Conservation (phyloP, 2,888 invertebrate species). For the Cylindroiulus punctatus region DNA sequence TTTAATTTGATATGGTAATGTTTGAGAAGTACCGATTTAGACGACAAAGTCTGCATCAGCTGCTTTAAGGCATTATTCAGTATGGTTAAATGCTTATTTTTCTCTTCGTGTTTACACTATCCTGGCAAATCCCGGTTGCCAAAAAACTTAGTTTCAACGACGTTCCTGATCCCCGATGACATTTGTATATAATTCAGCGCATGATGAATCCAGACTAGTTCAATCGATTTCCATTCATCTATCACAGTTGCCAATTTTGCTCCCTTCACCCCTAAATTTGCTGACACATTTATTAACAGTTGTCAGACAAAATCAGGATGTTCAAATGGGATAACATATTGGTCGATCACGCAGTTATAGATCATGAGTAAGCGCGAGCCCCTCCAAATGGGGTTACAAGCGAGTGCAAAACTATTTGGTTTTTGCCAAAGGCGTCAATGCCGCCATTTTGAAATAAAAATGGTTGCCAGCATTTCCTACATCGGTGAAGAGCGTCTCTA, state of each 20-base stretch:
- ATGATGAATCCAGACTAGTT: slow-evolving; percentile 14
- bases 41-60: too few relatives aligned
- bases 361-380: neutral
- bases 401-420: neutral
- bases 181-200: neutral
- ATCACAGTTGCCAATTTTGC: neutral
- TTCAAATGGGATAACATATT: neutral
- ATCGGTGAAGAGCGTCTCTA: neutral
- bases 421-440: slow-evolving; percentile 17
- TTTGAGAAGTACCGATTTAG: too few relatives aligned
- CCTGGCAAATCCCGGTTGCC: neutral
- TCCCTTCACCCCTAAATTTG: neutral
- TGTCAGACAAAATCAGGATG: slow-evolving; percentile 32
- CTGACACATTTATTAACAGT: slow-evolving; percentile 32
- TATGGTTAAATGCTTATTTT: too few relatives aligned
- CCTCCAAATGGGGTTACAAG: neutral
- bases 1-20: too few relatives aligned
- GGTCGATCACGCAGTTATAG: neutral
- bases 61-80: too few relatives aligned
- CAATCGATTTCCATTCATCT: neutral
- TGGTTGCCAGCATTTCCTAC: neutral
- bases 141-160: neutral
- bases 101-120: too few relatives aligned
- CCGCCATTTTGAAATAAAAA: slow-evolving; percentile 7
- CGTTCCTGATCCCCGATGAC: neutral